These are phyloP conservation scores for Andrena cerasifolii DNA, from an alignment of 1,140 invertebrate genomes.

Conservation along the genomic window DNA sequence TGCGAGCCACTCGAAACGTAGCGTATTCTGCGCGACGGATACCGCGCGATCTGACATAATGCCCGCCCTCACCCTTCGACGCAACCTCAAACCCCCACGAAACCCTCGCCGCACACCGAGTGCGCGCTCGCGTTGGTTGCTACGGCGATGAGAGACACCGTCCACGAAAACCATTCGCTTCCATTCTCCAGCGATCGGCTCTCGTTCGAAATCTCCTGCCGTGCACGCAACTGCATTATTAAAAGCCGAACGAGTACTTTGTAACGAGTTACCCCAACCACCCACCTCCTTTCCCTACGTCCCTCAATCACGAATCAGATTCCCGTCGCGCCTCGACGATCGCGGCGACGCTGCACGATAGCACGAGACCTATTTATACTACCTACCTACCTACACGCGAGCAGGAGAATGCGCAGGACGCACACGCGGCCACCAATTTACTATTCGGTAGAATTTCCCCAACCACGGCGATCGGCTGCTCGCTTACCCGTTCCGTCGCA, in stretches of 20 bases:
- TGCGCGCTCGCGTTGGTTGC: conserved; percentile 65
- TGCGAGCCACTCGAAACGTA: conserved; percentile 72
- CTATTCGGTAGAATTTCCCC: background rate
- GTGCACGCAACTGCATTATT: conserved; percentile 73
- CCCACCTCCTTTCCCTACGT: background rate
- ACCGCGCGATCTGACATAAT: conserved; percentile 65
- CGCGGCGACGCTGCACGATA: background rate
- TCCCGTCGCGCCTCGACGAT: background rate
- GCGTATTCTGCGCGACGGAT: conserved; percentile 45
- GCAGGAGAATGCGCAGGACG: too few species aligned
- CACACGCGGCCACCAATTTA: too few species aligned
- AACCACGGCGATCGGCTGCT: background rate
- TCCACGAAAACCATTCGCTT: conserved; percentile 65
- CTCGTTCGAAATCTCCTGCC: conserved; percentile 60
- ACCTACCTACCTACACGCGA: too few species aligned
- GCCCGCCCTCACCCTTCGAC: conserved; percentile 28
- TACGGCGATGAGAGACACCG: conserved; percentile 73
- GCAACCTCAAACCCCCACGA: conserved; percentile 42
- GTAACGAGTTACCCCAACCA: conserved; percentile 55
- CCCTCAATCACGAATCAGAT: conserved; percentile 14
- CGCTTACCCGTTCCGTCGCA: too few species aligned
- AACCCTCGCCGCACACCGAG: conserved; percentile 35
- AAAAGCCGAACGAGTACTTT: conserved; percentile 71
- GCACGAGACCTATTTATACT: too few species aligned
- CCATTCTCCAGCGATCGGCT: conserved; percentile 61